These are phyloP conservation scores for Pholis gunnellus DNA, from an alignment of 2,113 vertebrate species.

Conservation along the genomic window DNA sequence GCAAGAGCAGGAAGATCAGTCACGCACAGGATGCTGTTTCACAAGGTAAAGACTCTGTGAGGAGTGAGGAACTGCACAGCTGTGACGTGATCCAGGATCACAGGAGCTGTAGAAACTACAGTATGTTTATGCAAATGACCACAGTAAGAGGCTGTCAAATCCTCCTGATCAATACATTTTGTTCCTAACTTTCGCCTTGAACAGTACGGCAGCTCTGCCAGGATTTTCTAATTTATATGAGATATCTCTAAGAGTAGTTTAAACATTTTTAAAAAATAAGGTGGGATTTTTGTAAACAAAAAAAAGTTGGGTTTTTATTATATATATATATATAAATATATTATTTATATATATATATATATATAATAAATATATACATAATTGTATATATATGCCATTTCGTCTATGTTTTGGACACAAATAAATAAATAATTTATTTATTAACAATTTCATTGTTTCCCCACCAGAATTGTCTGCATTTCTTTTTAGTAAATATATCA, in stretches of 20 bases:
- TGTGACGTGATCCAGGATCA: background rate
- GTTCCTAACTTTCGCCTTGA: background rate
- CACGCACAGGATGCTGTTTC: conserved; percentile 39
- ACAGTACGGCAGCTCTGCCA: background rate
- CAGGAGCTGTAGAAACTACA: background rate
- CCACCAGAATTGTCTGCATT: background rate
- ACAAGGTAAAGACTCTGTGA: conserved; percentile 12
- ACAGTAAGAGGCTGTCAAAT: background rate
- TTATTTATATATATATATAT: background rate
- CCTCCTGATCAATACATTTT: background rate
- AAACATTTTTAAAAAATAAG: background rate
- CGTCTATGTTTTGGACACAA: background rate
- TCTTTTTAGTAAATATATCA: background rate
- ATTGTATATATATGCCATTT: background rate
- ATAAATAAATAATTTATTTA: background rate
- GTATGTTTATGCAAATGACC: background rate
- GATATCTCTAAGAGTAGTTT: background rate
- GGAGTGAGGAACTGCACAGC: background rate
- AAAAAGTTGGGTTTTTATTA: too few relatives aligned
- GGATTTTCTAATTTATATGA: background rate
- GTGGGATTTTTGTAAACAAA: too few relatives aligned
- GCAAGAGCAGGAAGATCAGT: conserved; percentile 41
- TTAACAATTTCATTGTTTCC: background rate
- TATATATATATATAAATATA: conserved; percentile 1
- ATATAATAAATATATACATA: background rate